Evolutionary conservation across 1,140 invertebrate genomes (phyloP), one percentile per base, ranked within the genome.

Genomic region (Lethocerus indicus): DNA sequence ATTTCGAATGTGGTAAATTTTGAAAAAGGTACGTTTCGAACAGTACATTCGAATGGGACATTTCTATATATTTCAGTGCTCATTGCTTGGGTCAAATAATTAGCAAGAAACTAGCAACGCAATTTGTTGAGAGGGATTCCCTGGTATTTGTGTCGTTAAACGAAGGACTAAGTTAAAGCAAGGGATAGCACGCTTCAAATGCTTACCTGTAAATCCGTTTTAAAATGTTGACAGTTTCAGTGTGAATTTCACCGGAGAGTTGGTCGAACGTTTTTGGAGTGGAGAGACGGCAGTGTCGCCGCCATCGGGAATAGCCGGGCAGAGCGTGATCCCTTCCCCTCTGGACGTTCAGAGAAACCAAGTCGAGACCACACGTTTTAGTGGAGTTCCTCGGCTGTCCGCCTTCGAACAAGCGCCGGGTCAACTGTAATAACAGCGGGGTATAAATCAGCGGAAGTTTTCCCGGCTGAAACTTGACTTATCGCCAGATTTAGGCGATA

Each of bases 281-380:
- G 2, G 71, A 69, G 35, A 90, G 64, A 0, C 78, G 78, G 56
- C 87, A 92, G 59, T 78, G 72, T 55, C 80, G 67, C 21, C 87
- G 67, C 74, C 80, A 91, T 9, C 69, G 67, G 0, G 75, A 73
- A 65, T 94, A 95, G 1, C 78, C 63, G 0, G 86, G 80, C 18
- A 93, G 66, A 1, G 89, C 90, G 63, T 92, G 86, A 68, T 94
- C 90, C 23, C 90, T 65, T 0, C 87, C 90, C 37, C 86, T 71
- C 60, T 89, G 84, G 51, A 91, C 83, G 62, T 91, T 90, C 42
- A 90, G 66, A 0, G 87, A 83, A 0, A 88, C 83, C 53, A 91
- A 64, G 68, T 93, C 87, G 2, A 91, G 63, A 1, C 85, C 85
- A 57, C 79, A 84, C 27, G 58, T 36, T 21, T n/a, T n/a, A n/a